Evolutionary conservation across 2,113 vertebrate species (phyloP).

Genomic region (Ailurus styani): DNA sequence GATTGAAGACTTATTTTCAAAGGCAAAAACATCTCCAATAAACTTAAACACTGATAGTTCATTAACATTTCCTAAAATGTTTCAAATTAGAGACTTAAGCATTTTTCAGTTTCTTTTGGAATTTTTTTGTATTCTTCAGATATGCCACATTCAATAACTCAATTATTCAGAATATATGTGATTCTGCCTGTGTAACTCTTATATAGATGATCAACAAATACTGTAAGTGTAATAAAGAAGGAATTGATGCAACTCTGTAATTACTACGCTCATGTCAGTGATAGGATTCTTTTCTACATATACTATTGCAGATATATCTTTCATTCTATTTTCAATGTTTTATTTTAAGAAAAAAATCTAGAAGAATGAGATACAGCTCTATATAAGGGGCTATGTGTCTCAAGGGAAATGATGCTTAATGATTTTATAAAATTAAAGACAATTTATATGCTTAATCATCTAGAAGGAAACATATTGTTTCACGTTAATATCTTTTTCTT

Average conservation of each 20-base stretch:
- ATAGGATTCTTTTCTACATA: background rate
- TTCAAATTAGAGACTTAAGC: background rate
- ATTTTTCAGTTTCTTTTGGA: background rate
- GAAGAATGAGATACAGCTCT: background rate
- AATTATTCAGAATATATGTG: background rate
- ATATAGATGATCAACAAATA: background rate
- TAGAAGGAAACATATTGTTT: background rate
- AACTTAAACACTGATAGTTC: background rate
- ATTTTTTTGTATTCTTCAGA: background rate
- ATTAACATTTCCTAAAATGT: background rate
- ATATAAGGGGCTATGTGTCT: too few species aligned
- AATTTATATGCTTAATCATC: rapidly evolving
- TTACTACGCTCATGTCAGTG: background rate
- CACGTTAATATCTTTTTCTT: background rate
- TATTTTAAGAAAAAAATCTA: background rate
- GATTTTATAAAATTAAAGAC: background rate
- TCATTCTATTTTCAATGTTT: background rate
- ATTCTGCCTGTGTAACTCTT: background rate
- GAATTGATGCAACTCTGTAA: background rate
- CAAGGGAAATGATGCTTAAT: background rate
- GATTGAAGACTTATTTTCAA: background rate
- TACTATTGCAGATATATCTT: background rate
- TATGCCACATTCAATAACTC: background rate
- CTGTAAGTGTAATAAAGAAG: background rate
- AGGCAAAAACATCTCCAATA: background rate